Percentiles rank a stretch among this genome's conserved stretches.
Evolutionary conservation across 2,113 vertebrate genomes (phyloP).

Genomic region (Pygathrix nemaeus): DNA sequence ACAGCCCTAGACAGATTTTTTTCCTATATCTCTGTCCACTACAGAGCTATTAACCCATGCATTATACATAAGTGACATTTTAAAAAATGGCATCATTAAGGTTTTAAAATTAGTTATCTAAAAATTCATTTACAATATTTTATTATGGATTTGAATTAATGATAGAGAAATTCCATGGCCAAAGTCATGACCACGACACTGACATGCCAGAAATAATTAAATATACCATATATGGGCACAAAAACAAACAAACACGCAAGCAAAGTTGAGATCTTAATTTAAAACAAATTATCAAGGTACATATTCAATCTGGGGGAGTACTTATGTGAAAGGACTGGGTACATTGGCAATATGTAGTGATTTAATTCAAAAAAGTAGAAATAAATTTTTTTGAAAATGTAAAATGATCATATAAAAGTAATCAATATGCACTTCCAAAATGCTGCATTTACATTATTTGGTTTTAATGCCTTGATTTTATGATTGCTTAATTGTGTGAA

Average conservation of each 20-base stretch:
- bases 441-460: background rate
- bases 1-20: background rate
- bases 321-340: background rate
- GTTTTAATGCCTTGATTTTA: background rate
- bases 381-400: background rate
- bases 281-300: background rate
- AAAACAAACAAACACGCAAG: background rate
- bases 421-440: background rate
- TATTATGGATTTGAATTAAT: background rate
- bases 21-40: background rate
- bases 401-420: background rate
- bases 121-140: background rate
- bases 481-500: background rate
- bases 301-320: fast-evolving
- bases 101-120: background rate
- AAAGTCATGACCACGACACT: background rate
- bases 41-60: background rate
- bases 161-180: background rate
- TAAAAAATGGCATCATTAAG: background rate
- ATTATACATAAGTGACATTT: background rate
- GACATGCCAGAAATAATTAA: background rate
- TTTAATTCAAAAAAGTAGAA: background rate
- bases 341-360: background rate
- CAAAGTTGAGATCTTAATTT: background rate
- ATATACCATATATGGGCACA: background rate